Conservation (phyloP, 2,113 vertebrate genomes). For the Bubo bubo region DNA sequence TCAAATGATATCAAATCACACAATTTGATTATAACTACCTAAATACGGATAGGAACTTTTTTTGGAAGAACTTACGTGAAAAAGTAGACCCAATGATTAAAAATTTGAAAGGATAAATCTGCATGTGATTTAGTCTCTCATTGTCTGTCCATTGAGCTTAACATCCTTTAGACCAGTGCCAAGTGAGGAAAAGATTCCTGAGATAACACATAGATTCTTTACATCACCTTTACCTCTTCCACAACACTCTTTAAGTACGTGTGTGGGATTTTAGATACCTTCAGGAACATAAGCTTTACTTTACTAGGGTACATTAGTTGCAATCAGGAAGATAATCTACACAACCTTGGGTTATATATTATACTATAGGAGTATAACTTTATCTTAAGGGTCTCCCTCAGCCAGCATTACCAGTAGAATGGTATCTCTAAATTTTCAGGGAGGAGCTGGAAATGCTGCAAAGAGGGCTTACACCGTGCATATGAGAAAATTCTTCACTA, state of each 20-base stretch:
- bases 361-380: background rate
- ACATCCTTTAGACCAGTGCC: background rate
- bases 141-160: background rate
- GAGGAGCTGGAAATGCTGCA: background rate
- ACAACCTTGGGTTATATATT: background rate
- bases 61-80: background rate
- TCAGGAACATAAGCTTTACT: background rate
- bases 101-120: background rate
- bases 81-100: background rate
- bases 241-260: background rate
- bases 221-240: background rate
- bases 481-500: background rate
- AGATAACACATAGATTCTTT: background rate
- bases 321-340: background rate
- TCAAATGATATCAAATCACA: background rate
- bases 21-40: background rate
- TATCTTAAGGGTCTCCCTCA: background rate
- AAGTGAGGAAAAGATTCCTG: background rate
- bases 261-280: background rate
- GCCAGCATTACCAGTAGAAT: background rate
- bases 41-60: background rate
- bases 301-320: background rate
- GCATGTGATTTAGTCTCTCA: background rate
- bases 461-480: background rate
- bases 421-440: background rate